Conservation (phyloP, 2,888 invertebrate species). For the Ornithoptera alexandrae region DNA sequence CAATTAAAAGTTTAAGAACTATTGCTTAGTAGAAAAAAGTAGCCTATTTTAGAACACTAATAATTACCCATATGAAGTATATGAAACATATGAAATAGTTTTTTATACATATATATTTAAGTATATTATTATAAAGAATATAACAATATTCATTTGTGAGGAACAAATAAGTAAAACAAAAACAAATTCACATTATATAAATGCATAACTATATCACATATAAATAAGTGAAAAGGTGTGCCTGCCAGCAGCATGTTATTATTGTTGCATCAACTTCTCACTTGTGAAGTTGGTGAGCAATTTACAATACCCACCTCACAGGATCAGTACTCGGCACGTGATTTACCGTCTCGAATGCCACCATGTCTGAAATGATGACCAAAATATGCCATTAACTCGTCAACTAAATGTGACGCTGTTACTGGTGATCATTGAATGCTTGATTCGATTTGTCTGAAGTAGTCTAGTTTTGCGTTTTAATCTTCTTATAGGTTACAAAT, state of each 20-base stretch:
- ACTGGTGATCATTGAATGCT: slow-evolving; percentile 48
- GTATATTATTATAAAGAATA: no score
- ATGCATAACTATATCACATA: not conserved
- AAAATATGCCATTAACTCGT: slow-evolving; percentile 76
- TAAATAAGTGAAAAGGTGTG: no score
- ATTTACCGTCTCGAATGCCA: slow-evolving; percentile 66
- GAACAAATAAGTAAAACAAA: no score
- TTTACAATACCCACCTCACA: slow-evolving; percentile 60
- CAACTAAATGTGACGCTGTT: slow-evolving; percentile 53
- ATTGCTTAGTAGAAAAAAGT: no score
- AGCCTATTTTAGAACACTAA: no score
- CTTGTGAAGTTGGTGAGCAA: slow-evolving; percentile 6
- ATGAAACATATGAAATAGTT: no score
- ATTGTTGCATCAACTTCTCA: slow-evolving; percentile 2
- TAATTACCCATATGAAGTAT: no score
- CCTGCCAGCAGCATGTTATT: not conserved
- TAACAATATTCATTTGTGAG: no score
- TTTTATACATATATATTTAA: no score
- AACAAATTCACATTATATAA: no score
- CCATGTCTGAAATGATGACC: slow-evolving; percentile 78
- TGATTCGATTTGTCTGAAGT: not conserved
- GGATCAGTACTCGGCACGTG: slow-evolving; percentile 54
- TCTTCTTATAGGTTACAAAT: not conserved
- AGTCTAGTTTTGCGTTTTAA: no score
- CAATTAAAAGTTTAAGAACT: no score